phyloP scores from a whole-genome alignment of 2,888 invertebrate species.

The Marronus borbonicus region DNA sequence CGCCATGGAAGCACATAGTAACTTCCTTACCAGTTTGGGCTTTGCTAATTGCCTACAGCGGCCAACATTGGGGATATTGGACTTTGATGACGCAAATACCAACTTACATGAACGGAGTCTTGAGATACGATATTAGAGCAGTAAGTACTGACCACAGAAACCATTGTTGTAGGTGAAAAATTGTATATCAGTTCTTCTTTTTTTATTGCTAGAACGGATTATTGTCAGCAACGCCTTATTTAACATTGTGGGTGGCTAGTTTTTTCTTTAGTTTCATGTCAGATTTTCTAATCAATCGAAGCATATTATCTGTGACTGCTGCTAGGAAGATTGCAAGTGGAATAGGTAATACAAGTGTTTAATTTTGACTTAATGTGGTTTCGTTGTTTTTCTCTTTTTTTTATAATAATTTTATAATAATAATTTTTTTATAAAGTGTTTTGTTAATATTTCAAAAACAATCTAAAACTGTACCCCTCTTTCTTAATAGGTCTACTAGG shows the following conservation, averaged over 20 bases:
- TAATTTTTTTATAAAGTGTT: too few relatives aligned
- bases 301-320: constrained; percentile 72
- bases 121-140: constrained; percentile 79
- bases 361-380: background rate
- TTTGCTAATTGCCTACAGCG: constrained; percentile 80
- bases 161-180: background rate
- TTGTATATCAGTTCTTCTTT: background rate
- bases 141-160: constrained; percentile 2
- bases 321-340: constrained; percentile 80
- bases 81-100: constrained; percentile 88
- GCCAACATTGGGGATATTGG: constrained; percentile 88
- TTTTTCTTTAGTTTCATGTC: constrained; percentile 80
- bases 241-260: constrained; percentile 81
- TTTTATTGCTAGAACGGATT: constrained; percentile 74
- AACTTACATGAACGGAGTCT: constrained; percentile 82
- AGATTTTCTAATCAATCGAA: constrained; percentile 74
- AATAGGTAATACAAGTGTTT: constrained; percentile 62
- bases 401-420: too few relatives aligned
- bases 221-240: constrained; percentile 81
- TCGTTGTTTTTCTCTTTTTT: too few relatives aligned
- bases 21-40: constrained; percentile 86
- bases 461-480: background rate
- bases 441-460: too few relatives aligned
- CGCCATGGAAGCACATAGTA: constrained; percentile 84
- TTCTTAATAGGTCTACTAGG: constrained; percentile 74